Evolutionary conservation across 92 coral and sea anemone species (phyloP).

Genomic region (Epizoanthus scotinus): DNA sequence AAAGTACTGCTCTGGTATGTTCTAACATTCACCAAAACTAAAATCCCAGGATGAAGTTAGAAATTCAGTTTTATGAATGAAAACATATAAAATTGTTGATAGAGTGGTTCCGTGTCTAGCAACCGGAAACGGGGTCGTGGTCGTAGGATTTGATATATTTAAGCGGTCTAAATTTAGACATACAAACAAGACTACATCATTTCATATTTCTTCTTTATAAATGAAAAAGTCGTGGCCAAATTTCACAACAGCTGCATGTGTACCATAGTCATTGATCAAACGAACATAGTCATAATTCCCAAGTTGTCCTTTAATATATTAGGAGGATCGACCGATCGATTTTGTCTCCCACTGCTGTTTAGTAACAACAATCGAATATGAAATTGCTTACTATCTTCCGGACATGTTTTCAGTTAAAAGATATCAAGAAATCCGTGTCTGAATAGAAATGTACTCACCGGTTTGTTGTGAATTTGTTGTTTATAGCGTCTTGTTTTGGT

Average conservation of each 20-base stretch:
- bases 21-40: background rate
- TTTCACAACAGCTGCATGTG: background rate
- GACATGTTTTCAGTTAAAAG: background rate
- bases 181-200: background rate
- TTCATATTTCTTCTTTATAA: background rate
- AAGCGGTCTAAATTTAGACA: conserved; percentile 13
- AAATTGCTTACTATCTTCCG: background rate
- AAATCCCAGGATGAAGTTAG: background rate
- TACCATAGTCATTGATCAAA: no score
- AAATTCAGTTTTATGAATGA: background rate
- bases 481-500: conserved; percentile 36
- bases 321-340: no score
- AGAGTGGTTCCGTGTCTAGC: conserved; percentile 25
- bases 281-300: no score
- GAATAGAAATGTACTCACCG: conserved; percentile 23
- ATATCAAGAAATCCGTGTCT: background rate
- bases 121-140: conserved; percentile 33
- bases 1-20: background rate
- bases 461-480: conserved; percentile 32
- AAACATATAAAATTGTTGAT: conserved; percentile 7
- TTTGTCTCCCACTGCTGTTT: no score
- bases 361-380: no score
- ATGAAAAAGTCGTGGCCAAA: background rate
- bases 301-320: no score
- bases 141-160: background rate